Percentiles rank a stretch among this genome's conserved stretches.
Conservation (phyloP, 2,888 invertebrate species). For the Nomada fucata region DNA sequence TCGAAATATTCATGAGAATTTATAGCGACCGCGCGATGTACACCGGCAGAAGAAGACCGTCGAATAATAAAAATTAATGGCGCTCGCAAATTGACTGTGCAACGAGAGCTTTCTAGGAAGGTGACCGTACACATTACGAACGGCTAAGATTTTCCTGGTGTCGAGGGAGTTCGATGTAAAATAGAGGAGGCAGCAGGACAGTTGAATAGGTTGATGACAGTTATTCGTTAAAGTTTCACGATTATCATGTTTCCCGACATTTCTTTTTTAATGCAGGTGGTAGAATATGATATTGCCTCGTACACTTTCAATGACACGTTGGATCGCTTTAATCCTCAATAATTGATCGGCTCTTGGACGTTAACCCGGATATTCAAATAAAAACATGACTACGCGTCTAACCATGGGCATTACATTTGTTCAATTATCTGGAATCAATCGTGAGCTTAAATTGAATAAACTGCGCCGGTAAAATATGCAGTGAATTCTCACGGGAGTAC, state of each 20-base stretch:
- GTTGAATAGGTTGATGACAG: background rate
- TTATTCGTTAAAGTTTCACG: slow-evolving; percentile 36
- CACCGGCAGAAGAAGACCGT: slow-evolving; percentile 15
- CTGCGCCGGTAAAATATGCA: no score
- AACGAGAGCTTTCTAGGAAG: background rate
- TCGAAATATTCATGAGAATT: slow-evolving; percentile 43
- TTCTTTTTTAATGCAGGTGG: background rate
- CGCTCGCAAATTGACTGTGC: background rate
- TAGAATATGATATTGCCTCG: no score
- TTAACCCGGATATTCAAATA: no score
- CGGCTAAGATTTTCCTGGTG: slow-evolving; percentile 4
- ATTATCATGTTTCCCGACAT: background rate
- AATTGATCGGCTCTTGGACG: no score
- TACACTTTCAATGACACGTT: no score
- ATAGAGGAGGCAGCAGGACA: no score
- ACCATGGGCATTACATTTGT: no score
- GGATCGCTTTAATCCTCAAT: no score
- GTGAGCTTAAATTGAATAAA: no score
- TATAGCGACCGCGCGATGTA: slow-evolving; percentile 15
- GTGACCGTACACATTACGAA: slow-evolving; percentile 7
- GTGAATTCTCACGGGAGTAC: no score
- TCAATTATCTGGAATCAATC: no score
- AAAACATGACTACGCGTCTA: no score
- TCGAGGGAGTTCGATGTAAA: background rate
- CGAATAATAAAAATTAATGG: slow-evolving; percentile 45